Percentiles rank a stretch among this genome's conserved stretches.
Evolutionary conservation across 2,888 invertebrate species (phyloP).

Genomic region (Drosophila pseudotakahashii): DNA sequence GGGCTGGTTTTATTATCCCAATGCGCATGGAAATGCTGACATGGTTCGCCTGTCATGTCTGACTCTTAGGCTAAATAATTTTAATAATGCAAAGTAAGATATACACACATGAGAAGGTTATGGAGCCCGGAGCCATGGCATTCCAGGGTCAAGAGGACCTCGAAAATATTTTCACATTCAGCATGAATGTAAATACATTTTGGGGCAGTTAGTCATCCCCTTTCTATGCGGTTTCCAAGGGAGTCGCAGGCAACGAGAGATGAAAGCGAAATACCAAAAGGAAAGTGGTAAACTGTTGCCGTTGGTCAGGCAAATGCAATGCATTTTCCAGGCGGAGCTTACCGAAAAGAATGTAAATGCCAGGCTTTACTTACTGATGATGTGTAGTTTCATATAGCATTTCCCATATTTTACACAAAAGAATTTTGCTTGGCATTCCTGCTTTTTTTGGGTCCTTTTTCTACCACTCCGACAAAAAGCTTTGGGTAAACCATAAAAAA

Average conservation of each 20-base stretch:
- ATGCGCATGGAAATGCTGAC: slow-evolving; percentile 40
- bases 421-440: not conserved
- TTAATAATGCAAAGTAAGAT: slow-evolving; percentile 44
- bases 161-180: slow-evolving; percentile 17
- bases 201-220: slow-evolving; percentile 23
- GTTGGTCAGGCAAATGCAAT: slow-evolving; percentile 16
- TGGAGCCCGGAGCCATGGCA: slow-evolving; percentile 23
- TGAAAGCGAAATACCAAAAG: slow-evolving; percentile 22
- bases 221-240: not conserved
- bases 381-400: not conserved
- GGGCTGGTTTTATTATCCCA: slow-evolving; percentile 37
- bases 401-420: slow-evolving; percentile 6
- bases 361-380: not conserved
- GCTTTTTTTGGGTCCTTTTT: not conserved
- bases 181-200: slow-evolving; percentile 30
- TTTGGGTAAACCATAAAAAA: not conserved
- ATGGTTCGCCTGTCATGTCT: slow-evolving; percentile 16
- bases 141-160: slow-evolving; percentile 30
- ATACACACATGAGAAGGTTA: slow-evolving; percentile 56
- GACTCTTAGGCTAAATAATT: slow-evolving; percentile 53
- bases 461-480: not conserved
- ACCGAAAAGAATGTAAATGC: slow-evolving; percentile 19
- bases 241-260: slow-evolving; percentile 3
- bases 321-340: slow-evolving; percentile 18
- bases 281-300: slow-evolving; percentile 13